A percentile compares a stretch with the other conserved stretches of the same genome.
Conservation (phyloP, 2,113 vertebrate genomes). For the Hydrolagus affinis region DNA sequence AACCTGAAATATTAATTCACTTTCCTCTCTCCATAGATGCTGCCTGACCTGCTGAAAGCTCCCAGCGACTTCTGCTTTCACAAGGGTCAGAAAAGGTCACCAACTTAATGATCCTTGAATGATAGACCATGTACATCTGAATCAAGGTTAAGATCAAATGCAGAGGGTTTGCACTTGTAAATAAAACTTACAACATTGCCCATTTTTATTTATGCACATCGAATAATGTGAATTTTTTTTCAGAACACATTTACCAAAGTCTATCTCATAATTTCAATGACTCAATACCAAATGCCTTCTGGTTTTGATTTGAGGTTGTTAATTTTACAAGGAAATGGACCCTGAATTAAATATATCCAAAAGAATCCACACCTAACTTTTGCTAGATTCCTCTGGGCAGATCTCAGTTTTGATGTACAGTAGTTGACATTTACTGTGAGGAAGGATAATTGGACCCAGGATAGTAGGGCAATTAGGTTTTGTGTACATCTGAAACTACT, state of each 20-base stretch:
- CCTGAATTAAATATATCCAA: background rate
- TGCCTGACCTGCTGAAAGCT: too few species aligned
- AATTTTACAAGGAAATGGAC: background rate
- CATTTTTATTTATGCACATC: background rate
- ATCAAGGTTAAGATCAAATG: too few species aligned
- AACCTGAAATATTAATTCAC: too few species aligned
- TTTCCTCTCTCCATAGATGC: too few species aligned
- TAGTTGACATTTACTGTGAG: background rate
- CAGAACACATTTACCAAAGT: background rate
- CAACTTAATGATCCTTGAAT: background rate
- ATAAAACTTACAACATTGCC: background rate
- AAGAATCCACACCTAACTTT: background rate
- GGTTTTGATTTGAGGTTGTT: too few species aligned
- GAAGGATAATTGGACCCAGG: background rate
- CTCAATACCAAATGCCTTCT: background rate
- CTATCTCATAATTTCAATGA: background rate
- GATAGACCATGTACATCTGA: background rate
- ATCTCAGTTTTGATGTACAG: background rate
- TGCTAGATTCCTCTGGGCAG: background rate
- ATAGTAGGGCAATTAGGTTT: background rate
- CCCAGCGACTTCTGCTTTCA: too few species aligned
- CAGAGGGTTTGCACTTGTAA: too few species aligned
- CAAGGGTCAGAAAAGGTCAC: too few species aligned
- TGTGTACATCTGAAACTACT: background rate
- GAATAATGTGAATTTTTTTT: background rate